Evolutionary conservation across 2,888 invertebrate species (phyloP).

Genomic region (Papilio elwesi): DNA sequence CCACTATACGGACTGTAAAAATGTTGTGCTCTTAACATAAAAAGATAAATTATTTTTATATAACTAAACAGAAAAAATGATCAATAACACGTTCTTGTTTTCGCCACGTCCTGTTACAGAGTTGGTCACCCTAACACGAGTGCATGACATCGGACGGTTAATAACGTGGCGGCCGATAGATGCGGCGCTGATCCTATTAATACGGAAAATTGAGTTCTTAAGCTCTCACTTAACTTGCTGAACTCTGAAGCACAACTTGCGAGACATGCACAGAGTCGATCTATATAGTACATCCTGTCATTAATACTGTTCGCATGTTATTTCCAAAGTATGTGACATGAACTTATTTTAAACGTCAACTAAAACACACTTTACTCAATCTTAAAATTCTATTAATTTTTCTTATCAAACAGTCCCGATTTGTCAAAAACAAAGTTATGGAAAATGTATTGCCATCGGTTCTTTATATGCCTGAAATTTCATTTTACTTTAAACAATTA

Average conservation of each 20-base stretch:
- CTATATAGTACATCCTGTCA: background rate
- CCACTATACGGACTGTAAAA: no score
- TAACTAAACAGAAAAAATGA: background rate
- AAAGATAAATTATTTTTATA: no score
- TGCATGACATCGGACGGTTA: slow-evolving; percentile 13
- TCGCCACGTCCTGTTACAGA: background rate
- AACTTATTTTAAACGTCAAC: no score
- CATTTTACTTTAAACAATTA: no score
- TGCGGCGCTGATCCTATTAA: slow-evolving; percentile 30
- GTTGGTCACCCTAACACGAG: background rate
- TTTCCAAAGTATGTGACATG: no score
- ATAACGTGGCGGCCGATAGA: slow-evolving; percentile 10
- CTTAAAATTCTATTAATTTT: no score
- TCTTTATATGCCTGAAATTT: no score
- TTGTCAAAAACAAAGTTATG: no score
- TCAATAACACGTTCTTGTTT: background rate
- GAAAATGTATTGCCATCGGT: no score
- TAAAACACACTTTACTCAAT: no score
- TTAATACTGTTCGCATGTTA: background rate
- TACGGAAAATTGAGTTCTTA: slow-evolving; percentile 38
- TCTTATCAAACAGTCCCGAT: no score
- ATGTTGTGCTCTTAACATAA: no score
- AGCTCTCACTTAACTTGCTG: slow-evolving; percentile 24
- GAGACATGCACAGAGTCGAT: background rate
- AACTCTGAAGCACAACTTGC: slow-evolving; percentile 5